phyloP scores from a whole-genome alignment of 2,888 invertebrate species.

The Osedax fenrisi region DNA sequence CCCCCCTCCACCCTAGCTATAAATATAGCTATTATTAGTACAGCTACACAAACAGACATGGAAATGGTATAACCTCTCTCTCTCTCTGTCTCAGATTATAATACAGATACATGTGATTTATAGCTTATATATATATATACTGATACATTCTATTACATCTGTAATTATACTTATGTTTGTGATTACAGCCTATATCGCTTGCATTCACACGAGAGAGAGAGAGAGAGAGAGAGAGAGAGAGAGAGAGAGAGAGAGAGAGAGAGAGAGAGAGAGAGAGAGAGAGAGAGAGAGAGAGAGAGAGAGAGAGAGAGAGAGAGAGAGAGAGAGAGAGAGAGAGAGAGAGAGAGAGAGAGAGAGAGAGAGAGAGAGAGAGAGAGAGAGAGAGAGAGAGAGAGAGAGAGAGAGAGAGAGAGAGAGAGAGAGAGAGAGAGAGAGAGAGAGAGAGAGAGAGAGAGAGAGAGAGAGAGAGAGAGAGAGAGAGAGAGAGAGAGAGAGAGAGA shows the following conservation, averaged over 20 bases:
- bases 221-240: not conserved
- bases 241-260: not conserved
- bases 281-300: constrained; percentile 4
- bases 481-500: constrained; percentile 18
- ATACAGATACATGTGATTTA: too few relatives aligned
- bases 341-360: constrained; percentile 3
- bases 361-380: constrained; percentile 7
- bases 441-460: constrained; percentile 15
- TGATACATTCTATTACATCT: too few relatives aligned
- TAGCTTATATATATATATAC: too few relatives aligned
- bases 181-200: too few relatives aligned
- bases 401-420: constrained; percentile 21
- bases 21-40: too few relatives aligned
- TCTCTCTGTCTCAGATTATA: too few relatives aligned
- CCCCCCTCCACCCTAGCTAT: too few relatives aligned
- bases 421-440: constrained; percentile 22
- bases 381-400: constrained; percentile 2
- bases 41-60: too few relatives aligned
- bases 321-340: constrained; percentile 9
- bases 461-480: constrained; percentile 24
- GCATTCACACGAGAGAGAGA: not conserved
- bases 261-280: constrained; percentile 1
- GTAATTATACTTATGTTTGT: too few relatives aligned
- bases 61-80: too few relatives aligned
- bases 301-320: constrained; percentile 4